phyloP scores from a whole-genome alignment of 2,797 vertebrate species.

The Xenopus petersii region DNA sequence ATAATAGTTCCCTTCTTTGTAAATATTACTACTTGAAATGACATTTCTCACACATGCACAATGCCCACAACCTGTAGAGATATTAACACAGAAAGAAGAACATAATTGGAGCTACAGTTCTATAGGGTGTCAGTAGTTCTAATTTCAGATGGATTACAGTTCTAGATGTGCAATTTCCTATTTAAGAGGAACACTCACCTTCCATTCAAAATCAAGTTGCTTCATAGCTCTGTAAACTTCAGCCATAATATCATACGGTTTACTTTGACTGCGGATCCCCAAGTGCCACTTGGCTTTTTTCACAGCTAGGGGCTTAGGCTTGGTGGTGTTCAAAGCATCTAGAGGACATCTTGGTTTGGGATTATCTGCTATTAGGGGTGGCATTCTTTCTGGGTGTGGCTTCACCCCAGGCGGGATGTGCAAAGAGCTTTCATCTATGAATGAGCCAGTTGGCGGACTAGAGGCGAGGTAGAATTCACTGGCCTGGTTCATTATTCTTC shows the following conservation, averaged over 20 bases:
- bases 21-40: too few species aligned
- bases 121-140: too few species aligned
- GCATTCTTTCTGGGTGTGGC: conserved; percentile 95
- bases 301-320: conserved; percentile 88
- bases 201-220: conserved; percentile 94
- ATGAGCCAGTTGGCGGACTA: conserved; percentile 92
- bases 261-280: conserved; percentile 96
- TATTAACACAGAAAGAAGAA: too few species aligned
- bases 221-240: conserved; percentile 97
- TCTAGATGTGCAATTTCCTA: too few species aligned
- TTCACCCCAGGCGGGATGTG: conserved; percentile 86
- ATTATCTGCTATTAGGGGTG: conserved; percentile 88
- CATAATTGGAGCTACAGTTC: too few species aligned
- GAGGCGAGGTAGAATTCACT: conserved; percentile 98
- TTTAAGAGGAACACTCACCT: conserved; percentile 68
- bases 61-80: too few species aligned
- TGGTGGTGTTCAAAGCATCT: conserved; percentile 94
- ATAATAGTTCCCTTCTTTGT: too few species aligned
- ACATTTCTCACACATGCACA: too few species aligned
- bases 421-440: conserved; percentile 89
- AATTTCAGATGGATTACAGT: too few species aligned
- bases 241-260: conserved; percentile 95
- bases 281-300: conserved; percentile 99
- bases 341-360: conserved; percentile 89
- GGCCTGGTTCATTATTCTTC: conserved; percentile 98